phyloP scores from a whole-genome alignment of 53 echinoderm and acorn worm genomes.

The Actinopyga echinites region DNA sequence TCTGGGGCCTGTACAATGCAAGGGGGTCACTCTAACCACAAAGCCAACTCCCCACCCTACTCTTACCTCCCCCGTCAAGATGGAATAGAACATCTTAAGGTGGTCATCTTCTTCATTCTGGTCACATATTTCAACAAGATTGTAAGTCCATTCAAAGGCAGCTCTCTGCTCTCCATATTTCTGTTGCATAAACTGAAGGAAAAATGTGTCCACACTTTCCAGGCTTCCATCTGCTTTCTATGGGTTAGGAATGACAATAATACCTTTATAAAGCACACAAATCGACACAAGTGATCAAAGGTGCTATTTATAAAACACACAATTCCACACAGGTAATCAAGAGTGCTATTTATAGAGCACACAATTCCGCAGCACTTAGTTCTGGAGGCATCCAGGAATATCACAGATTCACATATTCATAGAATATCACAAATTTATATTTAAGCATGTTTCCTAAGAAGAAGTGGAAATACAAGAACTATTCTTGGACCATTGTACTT shows the following conservation, averaged over 20 bases:
- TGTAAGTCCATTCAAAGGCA: slow-evolving; percentile 86
- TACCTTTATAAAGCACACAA: no score
- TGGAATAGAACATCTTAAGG: slow-evolving; percentile 68
- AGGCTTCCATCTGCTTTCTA: slow-evolving; percentile 52
- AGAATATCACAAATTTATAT: no score
- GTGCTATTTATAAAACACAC: background rate
- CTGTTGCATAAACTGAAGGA: slow-evolving; percentile 72
- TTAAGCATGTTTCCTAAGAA: no score
- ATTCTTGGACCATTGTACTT: no score
- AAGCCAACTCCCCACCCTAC: background rate
- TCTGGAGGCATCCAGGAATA: no score
- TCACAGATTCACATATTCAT: no score
- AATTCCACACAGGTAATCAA: background rate
- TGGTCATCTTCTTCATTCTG: slow-evolving; percentile 63
- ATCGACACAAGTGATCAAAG: background rate
- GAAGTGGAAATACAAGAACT: no score
- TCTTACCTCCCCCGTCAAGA: slow-evolving; percentile 72
- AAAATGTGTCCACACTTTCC: slow-evolving; percentile 70
- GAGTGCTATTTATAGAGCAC: no score
- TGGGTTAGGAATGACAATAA: no score
- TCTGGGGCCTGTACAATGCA: no score
- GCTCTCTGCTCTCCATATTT: slow-evolving; percentile 74
- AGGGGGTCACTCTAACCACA: background rate
- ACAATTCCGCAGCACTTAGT: no score
- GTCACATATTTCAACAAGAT: slow-evolving; percentile 74